Percentiles rank a stretch among this genome's conserved stretches.
Conservation (phyloP, 2,797 vertebrate species). For the Onychomys arenicola region DNA sequence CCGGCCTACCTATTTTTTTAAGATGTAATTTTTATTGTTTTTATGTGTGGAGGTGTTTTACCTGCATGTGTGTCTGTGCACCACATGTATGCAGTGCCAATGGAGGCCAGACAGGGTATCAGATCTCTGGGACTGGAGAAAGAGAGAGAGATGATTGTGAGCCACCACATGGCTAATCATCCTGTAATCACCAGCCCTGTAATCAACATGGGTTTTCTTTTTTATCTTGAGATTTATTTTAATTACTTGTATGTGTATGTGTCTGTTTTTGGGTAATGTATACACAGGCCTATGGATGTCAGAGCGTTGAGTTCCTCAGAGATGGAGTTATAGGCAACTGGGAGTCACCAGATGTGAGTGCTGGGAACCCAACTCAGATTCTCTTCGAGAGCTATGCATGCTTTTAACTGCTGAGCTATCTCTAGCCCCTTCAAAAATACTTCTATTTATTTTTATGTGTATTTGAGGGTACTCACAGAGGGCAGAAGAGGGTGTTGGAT, state of each 20-base stretch:
- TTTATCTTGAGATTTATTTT: background rate
- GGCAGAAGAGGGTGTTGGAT: background rate
- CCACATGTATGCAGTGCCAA: background rate
- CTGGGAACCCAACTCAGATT: no score
- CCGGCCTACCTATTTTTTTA: background rate
- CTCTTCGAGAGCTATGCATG: background rate
- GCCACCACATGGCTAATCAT: background rate
- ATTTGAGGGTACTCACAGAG: background rate
- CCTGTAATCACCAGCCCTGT: no score
- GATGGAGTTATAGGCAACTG: background rate
- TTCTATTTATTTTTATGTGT: background rate
- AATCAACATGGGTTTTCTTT: background rate
- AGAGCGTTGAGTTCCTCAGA: background rate
- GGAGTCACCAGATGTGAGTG: background rate
- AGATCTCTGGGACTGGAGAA: background rate
- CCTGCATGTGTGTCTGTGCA: background rate
- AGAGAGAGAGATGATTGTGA: background rate
- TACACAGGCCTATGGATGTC: background rate
- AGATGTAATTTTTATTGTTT: background rate
- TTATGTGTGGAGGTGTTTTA: background rate
- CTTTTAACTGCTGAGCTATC: background rate
- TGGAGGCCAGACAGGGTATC: background rate
- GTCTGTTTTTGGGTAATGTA: background rate
- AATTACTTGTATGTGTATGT: background rate
- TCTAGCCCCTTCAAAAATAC: background rate